A percentile compares a stretch with the other conserved stretches of the same genome.
Evolutionary conservation across 35 echinoderm and acorn worm species (phyloP).

Genomic region (Patiria miniata): DNA sequence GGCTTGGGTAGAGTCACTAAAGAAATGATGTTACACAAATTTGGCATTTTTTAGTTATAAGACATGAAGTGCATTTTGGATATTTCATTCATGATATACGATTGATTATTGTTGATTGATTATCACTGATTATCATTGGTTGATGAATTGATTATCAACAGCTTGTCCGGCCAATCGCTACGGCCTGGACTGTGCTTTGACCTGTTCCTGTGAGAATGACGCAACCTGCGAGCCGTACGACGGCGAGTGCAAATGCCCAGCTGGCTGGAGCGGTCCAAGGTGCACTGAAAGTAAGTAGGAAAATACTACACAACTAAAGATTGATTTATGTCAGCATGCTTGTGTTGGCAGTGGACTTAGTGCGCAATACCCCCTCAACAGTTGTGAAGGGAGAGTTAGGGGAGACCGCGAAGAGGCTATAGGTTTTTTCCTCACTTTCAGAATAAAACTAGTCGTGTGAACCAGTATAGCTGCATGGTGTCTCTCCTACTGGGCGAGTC

Average conservation of each 20-base stretch:
- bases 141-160: background rate
- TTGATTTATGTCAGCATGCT: background rate
- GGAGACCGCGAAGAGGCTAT: background rate
- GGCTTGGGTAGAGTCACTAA: no score
- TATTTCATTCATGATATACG: no score
- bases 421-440: background rate
- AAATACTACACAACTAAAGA: background rate
- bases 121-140: background rate
- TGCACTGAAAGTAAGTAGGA: slow-evolving; percentile 57
- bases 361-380: background rate
- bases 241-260: slow-evolving; percentile 75
- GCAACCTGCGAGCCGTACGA: slow-evolving; percentile 64
- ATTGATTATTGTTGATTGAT: background rate
- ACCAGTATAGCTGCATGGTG: background rate
- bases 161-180: slow-evolving; percentile 60
- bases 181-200: slow-evolving; percentile 54
- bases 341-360: background rate
- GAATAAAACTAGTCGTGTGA: background rate
- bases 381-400: no score
- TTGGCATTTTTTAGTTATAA: no score
- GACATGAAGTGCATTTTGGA: no score
- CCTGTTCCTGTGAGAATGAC: slow-evolving; percentile 74
- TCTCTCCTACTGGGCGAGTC: background rate
- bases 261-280: slow-evolving; percentile 60
- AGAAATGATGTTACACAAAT: no score